A percentile compares a stretch with the other conserved stretches of the same genome.
phyloP scores from a whole-genome alignment of 2,113 vertebrate species.

The Electrona antarctica region DNA sequence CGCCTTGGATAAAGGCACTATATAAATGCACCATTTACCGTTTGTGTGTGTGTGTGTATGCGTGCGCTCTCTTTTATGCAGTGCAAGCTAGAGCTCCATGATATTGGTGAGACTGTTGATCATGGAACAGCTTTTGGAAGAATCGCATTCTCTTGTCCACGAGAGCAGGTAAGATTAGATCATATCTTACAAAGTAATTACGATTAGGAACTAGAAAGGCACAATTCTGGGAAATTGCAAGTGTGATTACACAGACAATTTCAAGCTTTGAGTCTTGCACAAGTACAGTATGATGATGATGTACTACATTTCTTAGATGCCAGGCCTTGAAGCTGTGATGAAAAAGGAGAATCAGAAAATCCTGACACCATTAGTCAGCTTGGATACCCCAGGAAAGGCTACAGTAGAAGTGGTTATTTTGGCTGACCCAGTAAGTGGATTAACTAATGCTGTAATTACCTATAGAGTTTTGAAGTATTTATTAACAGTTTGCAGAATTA shows the following conservation, averaged over 20 bases:
- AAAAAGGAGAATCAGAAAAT: conserved; percentile 91
- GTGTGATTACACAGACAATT: no score
- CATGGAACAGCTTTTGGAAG: conserved; percentile 92
- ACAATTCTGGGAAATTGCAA: no score
- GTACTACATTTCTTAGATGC: conserved; percentile 76
- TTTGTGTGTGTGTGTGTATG: neutral
- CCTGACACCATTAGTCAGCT: conserved; percentile 89
- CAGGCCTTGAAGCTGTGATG: conserved; percentile 86
- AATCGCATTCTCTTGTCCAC: conserved; percentile 93
- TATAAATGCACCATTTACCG: no score
- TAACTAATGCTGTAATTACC: neutral
- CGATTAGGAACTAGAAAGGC: neutral
- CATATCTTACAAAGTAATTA: neutral
- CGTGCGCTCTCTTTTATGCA: conserved; percentile 49
- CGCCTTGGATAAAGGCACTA: no score
- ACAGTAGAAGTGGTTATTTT: conserved; percentile 95
- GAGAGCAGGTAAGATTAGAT: conserved; percentile 84
- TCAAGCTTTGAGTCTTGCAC: no score
- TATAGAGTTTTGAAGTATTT: no score
- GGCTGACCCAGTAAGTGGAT: conserved; percentile 89
- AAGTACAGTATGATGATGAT: neutral
- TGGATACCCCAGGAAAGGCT: conserved; percentile 97
- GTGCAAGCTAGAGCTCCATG: conserved; percentile 90
- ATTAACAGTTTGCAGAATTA: no score
- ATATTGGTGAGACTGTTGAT: conserved; percentile 79